Base-by-base conservation (phyloP, 2,888 invertebrate species). In the Polietes domitor region DNA sequence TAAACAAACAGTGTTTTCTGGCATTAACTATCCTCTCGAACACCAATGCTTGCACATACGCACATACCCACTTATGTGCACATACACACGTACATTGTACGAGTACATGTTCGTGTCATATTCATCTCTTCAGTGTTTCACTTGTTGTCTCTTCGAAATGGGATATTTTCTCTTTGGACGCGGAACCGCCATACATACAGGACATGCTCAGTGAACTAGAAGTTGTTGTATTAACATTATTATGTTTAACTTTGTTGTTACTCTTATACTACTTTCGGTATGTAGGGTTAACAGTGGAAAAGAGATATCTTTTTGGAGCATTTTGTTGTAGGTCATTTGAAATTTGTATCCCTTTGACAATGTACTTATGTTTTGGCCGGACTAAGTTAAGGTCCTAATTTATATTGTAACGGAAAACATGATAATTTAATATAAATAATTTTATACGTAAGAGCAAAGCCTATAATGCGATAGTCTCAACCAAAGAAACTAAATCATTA, bases 21-120 rank as follows among this genome's bases (percentile, higher is more conserved):
- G 17, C 76, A 68, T 76, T 76, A 76, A 68, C 65, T 65, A 68
- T 55, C 53, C 17, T 21, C 55, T 55, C 55, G 17, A 68, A 1
- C 68, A 68, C 17, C 68, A 55, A 53, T 41, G 55, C 41, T 15
- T 50, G 32, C 10, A 53, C 28, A 61, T 32, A 21, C 10, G 9
- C 21, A 12, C 47, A 37, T n/a, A 26, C n/a, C 24, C 5, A 7
- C n/a, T n/a, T n/a, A n/a, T 32, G 4, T 24, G 58, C 41, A 26
- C 9, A 43, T 61, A 50, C 28, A 70, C 0, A 26, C 9, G 17
- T 26, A 3, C 28, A 17, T 5, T 26, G 19, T 28, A 24, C n/a
- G 9, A 7, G n/a, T 70, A 47, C n/a, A 15, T 32, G 21, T 47
- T n/a, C 43, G 19, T n/a, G n/a, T 47, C 37, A 6, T 47, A n/a